phyloP scores from a whole-genome alignment of 1,140 invertebrate genomes.

The Zaprionus davidi region DNA sequence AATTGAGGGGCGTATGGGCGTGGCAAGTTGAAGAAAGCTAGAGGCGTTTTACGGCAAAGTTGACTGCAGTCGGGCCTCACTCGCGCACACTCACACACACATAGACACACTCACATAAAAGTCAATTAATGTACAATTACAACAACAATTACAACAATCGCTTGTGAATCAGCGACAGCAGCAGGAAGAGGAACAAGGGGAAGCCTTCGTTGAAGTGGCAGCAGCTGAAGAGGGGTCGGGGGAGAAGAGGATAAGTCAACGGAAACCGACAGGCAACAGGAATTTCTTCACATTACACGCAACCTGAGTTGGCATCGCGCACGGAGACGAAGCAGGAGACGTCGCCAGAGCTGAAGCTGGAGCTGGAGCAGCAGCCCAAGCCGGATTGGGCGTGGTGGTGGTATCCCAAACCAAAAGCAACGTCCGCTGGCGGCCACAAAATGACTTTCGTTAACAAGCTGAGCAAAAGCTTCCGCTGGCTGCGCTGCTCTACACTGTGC shows the following conservation, averaged over 20 bases:
- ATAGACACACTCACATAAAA: constrained; percentile 56
- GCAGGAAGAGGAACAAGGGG: constrained; percentile 31
- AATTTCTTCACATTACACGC: constrained; percentile 78
- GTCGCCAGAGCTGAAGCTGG: constrained; percentile 28
- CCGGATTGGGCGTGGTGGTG: constrained; percentile 5
- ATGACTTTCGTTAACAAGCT: constrained; percentile 83
- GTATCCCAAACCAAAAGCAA: constrained; percentile 11
- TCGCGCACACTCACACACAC: not conserved
- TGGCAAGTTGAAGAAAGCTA: constrained; percentile 25
- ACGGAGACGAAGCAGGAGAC: constrained; percentile 15
- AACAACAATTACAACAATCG: constrained; percentile 53
- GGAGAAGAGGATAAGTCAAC: constrained; percentile 31
- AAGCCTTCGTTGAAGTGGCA: not conserved
- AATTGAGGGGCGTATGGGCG: constrained; percentile 47
- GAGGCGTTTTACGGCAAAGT: constrained; percentile 12
- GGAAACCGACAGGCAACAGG: constrained; percentile 42
- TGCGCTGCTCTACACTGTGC: constrained; percentile 82
- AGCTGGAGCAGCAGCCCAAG: not conserved
- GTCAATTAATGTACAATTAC: constrained; percentile 82
- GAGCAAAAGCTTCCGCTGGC: constrained; percentile 83
- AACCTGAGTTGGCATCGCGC: constrained; percentile 48
- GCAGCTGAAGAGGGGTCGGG: constrained; percentile 1
- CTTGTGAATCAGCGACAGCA: constrained; percentile 32
- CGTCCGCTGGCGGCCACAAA: constrained; percentile 56
- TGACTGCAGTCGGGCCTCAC: constrained; percentile 1